Base-by-base conservation (phyloP, 2,113 vertebrate species). In the Urocolius indicus region DNA sequence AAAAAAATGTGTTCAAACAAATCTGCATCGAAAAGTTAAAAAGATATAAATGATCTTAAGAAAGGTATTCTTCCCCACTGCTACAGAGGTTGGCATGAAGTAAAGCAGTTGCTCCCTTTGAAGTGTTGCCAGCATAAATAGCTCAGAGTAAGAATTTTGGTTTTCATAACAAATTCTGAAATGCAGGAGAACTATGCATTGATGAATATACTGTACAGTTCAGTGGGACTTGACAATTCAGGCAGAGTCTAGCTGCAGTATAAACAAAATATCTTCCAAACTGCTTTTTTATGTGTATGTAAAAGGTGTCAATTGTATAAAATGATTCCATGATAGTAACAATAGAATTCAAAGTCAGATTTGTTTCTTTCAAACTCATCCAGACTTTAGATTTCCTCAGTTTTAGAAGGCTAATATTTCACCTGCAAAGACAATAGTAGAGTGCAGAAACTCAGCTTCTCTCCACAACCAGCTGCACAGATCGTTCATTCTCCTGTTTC, bases 151-250 rank as follows among this genome's bases (percentile, higher is more conserved):
- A 94, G 94, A 95, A 94, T 94, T 96, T 92, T 85, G 61, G 74
- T 95, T 97, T 94, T 95, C 95, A 96, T 95, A 97, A 97, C 84
- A 97, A 95, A 97, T 81, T 89, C 75, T 88, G 94, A 96, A 97
- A 97, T 94, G 84, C n/a, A 94, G 93, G 73, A 94, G 75, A 95
- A 77, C 58, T 90, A 74, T 92, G 92, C 82, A 94, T 89, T 96
- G 96, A 95, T 88, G 73, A 89, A 94, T 90, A 86, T 73, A 89
- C 66, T 84, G 52, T 66, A 89, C 79, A 76, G 76, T 95, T 97
- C 87, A 92, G 49, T 52, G 78, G 43, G 84, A 91, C 87, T 75
- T 90, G 95, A 83, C 46, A 93, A 92, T 72, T 93, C 75, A 87
- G 88, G 72, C 66, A 89, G 87, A 82, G 65, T 93, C 94, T 84